Evolutionary conservation across 2,797 vertebrate species (phyloP).

Genomic region (Pseudotriccus pelzelni): DNA sequence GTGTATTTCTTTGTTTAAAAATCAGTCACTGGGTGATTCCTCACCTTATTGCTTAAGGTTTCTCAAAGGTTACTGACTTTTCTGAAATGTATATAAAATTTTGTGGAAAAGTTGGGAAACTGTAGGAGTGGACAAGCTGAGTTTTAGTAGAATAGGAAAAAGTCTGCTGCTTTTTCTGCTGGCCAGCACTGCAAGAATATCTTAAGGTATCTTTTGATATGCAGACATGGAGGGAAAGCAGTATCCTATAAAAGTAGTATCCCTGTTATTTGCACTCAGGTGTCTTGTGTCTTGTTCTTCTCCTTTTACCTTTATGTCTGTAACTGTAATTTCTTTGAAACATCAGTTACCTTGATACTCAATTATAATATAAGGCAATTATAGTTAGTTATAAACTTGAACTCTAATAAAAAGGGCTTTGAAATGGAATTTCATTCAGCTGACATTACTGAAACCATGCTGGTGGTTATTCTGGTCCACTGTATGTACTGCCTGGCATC

Average conservation of each 20-base stretch:
- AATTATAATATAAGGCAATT: neutral
- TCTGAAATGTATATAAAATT: neutral
- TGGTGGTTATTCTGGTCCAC: neutral
- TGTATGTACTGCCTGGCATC: fast-evolving
- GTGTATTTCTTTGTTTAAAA: neutral
- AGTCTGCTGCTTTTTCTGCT: neutral
- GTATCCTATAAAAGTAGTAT: neutral
- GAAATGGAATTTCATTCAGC: neutral
- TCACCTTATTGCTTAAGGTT: neutral
- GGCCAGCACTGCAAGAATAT: neutral
- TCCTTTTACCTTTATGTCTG: neutral
- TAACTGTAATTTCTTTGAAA: neutral
- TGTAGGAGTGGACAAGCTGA: neutral
- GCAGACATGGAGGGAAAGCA: neutral
- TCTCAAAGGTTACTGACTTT: neutral
- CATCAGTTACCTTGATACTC: neutral
- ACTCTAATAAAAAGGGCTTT: neutral
- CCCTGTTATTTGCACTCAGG: neutral
- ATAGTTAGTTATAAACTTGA: neutral
- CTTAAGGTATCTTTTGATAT: fast-evolving
- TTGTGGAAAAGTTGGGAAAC: neutral
- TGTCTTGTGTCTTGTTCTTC: neutral
- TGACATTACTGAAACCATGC: neutral
- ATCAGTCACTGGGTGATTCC: neutral
- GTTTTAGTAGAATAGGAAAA: neutral